Evolutionary conservation across 1,140 invertebrate species (phyloP), one percentile per base, ranked within the genome.

Genomic region (Drosophila willistoni): DNA sequence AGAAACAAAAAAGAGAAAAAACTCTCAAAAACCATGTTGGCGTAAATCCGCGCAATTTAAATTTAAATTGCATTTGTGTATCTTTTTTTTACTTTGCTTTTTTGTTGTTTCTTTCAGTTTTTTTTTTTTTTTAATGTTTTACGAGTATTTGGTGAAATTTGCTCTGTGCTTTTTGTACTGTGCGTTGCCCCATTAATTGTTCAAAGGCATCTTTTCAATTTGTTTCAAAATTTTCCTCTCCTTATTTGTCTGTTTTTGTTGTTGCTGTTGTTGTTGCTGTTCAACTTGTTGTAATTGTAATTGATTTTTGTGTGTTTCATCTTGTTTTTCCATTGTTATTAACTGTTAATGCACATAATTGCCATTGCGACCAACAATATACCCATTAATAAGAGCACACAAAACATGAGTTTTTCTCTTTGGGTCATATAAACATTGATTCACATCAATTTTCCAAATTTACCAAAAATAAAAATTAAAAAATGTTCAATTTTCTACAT

Each of bases 41-140:
- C 82, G 82, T 79, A 87, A 81, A 86, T 86, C 83, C 83, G 76
- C 64, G 77, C 83, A 87, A 87, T 86, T 86, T 89, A 83, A 87
- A 79, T 86, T 87, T 79, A 87, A 86, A 86, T 86, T 83, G 68
- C 73, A 79, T 73, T 79, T 85, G 82, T 71, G 34, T 71, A 64
- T 55, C 29, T 77, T 64, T 36, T 29, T 42, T 44, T 44, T 44
- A 7, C 42, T 44, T 44, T 44, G 36, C 42, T 41, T 39, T 57
- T n/a, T 39, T 59, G 29, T 29, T 29, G 29, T 29, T 29, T 29
- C 29, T 42, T 42, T 39, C 6, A 36, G 7, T 12, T 36, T 36
- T 42, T 33, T 39, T 41, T 29, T 29, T 60, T 63, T 39, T 36
- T 36, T 57, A 9, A n/a, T 57, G n/a, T 57, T 76, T 65, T 59